phyloP scores from a whole-genome alignment of 2,888 invertebrate species.

The Halictus quadricinctus region DNA sequence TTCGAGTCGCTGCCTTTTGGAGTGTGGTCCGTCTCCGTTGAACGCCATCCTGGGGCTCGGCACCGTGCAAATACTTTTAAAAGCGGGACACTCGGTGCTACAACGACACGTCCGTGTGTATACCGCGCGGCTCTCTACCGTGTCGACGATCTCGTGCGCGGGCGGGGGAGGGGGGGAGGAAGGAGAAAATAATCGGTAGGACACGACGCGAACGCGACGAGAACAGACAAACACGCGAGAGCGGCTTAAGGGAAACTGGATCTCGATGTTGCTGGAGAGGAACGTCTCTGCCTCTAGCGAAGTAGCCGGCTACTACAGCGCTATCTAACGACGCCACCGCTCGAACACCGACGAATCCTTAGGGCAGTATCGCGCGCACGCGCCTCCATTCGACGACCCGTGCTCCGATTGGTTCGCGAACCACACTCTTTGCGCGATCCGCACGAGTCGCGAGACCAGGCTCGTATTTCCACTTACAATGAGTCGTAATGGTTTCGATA shows the following conservation, averaged over 20 bases:
- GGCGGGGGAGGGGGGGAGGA: constrained; percentile 67
- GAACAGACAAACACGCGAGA: constrained; percentile 78
- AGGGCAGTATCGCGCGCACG: constrained; percentile 46
- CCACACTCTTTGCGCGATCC: not conserved
- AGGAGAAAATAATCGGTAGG: constrained; percentile 75
- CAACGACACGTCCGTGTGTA: constrained; percentile 62
- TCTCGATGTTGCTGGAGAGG: constrained; percentile 62
- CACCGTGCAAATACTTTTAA: constrained; percentile 59
- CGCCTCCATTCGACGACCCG: not conserved
- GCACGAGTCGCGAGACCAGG: not conserved
- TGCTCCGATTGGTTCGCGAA: constrained; percentile 39
- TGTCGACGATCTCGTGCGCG: constrained; percentile 65
- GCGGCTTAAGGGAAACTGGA: constrained; percentile 79
- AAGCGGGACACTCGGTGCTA: constrained; percentile 56
- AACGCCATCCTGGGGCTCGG: constrained; percentile 80
- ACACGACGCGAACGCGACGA: constrained; percentile 73
- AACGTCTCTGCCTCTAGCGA: constrained; percentile 64
- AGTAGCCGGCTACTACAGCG: constrained; percentile 62
- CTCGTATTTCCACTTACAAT: not conserved
- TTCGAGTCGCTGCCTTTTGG: constrained; percentile 82
- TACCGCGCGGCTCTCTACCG: constrained; percentile 56
- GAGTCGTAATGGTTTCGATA: constrained; percentile 1
- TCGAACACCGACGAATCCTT: constrained; percentile 29
- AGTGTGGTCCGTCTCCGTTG: constrained; percentile 83
- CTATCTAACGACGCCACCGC: constrained; percentile 54